A percentile compares a stretch with the other conserved stretches of the same genome.
These are phyloP conservation scores for Amorpha juglandis DNA, from an alignment of 2,888 invertebrate species.

Conservation along the genomic window DNA sequence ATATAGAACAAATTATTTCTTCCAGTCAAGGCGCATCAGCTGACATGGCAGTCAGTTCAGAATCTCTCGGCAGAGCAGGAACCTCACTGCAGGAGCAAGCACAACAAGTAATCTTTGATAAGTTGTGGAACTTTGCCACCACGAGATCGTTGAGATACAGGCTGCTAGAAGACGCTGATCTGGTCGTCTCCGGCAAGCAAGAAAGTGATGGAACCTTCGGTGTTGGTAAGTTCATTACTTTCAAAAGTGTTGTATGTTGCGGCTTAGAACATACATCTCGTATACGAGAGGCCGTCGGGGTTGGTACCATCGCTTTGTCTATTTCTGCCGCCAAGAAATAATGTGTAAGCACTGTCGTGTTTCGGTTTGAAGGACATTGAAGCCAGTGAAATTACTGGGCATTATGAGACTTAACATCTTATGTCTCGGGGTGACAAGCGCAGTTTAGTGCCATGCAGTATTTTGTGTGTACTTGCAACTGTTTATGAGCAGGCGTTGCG, in stretches of 20 bases:
- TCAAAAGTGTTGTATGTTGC: background rate
- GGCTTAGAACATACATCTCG: too few species aligned
- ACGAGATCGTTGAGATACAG: conserved; percentile 91
- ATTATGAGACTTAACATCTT: too few species aligned
- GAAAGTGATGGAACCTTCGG: conserved; percentile 88
- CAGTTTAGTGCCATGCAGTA: too few species aligned
- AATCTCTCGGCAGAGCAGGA: conserved; percentile 81
- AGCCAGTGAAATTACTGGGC: too few species aligned
- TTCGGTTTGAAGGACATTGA: too few species aligned
- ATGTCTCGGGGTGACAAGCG: too few species aligned
- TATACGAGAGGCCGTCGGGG: too few species aligned
- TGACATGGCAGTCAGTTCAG: conserved; percentile 80
- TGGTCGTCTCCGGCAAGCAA: conserved; percentile 88
- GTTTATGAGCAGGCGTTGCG: too few species aligned
- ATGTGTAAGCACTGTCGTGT: too few species aligned
- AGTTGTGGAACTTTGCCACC: conserved; percentile 90
- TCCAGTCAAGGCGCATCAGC: conserved; percentile 74
- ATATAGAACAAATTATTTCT: conserved; percentile 30
- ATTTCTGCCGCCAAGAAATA: too few species aligned
- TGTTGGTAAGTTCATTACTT: conserved; percentile 74
- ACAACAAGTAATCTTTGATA: conserved; percentile 88
- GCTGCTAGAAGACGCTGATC: conserved; percentile 90
- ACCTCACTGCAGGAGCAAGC: conserved; percentile 86
- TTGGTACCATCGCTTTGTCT: too few species aligned
- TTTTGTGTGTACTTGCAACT: too few species aligned